Evolutionary conservation across 2,888 invertebrate species (phyloP).

Genomic region (Noctua comes): DNA sequence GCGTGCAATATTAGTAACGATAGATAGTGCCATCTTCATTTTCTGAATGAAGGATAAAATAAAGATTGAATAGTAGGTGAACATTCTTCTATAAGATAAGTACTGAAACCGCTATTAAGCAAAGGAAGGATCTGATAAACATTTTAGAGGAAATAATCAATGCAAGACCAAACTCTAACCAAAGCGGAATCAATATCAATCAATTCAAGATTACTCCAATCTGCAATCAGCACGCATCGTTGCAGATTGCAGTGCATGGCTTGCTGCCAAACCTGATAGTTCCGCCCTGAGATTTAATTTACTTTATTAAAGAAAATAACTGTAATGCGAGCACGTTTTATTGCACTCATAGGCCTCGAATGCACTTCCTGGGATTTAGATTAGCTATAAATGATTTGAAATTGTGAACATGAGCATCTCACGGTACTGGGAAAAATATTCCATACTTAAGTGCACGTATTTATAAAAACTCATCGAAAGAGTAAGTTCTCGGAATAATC

Average conservation of each 20-base stretch:
- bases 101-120: not conserved
- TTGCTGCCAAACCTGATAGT: slow-evolving; percentile 59
- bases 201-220: slow-evolving; percentile 30
- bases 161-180: not conserved
- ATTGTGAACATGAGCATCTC: not conserved
- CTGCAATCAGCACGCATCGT: slow-evolving; percentile 13
- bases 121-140: not conserved
- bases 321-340: slow-evolving; percentile 17
- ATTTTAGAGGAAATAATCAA: not conserved
- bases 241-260: slow-evolving; percentile 33
- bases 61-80: not conserved
- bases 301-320: slow-evolving; percentile 42
- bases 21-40: not conserved
- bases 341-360: slow-evolving; percentile 10
- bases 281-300: slow-evolving; percentile 42
- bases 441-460: not conserved
- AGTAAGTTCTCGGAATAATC: not conserved
- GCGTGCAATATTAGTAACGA: not conserved
- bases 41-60: not conserved
- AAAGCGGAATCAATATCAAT: slow-evolving; percentile 34
- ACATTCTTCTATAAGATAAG: not conserved
- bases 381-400: slow-evolving; percentile 10
- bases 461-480: not conserved
- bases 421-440: slow-evolving; percentile 13
- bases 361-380: slow-evolving; percentile 40